Percentiles rank a stretch among this genome's conserved stretches.
Conservation (phyloP, 2,113 vertebrate genomes). For the Haliaeetus leucogaster region DNA sequence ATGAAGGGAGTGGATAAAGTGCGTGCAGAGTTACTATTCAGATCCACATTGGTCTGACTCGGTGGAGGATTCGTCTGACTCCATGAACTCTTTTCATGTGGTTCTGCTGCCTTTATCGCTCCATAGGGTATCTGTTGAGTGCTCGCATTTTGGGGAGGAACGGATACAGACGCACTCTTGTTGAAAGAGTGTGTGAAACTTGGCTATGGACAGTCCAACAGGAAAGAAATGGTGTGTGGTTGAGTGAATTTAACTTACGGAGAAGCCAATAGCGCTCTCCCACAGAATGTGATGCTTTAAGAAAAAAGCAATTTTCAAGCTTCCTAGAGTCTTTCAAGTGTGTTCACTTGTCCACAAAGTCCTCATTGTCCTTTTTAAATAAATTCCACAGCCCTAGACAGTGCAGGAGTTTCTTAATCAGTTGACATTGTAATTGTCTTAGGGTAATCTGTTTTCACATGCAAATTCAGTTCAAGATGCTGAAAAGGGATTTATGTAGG, state of each 20-base stretch:
- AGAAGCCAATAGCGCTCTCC: neutral
- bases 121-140: neutral
- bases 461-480: constrained; percentile 20
- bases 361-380: neutral
- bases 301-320: neutral
- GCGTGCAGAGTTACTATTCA: neutral
- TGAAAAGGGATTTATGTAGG: constrained; percentile 27
- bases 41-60: neutral
- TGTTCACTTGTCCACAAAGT: neutral
- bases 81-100: neutral
- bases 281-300: neutral
- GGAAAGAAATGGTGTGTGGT: neutral
- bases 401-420: constrained; percentile 5
- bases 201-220: neutral
- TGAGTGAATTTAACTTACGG: neutral
- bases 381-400: neutral
- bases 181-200: neutral
- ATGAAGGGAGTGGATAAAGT: neutral
- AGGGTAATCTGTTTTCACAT: constrained; percentile 46
- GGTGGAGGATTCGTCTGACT: neutral
- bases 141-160: neutral
- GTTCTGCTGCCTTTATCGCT: neutral
- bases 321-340: neutral
- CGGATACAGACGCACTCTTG: neutral
- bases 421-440: constrained; percentile 19